Evolutionary conservation across 2,113 vertebrate species (phyloP), one percentile per base, ranked within the genome.

Genomic region (Neodontobutis hainanensis): DNA sequence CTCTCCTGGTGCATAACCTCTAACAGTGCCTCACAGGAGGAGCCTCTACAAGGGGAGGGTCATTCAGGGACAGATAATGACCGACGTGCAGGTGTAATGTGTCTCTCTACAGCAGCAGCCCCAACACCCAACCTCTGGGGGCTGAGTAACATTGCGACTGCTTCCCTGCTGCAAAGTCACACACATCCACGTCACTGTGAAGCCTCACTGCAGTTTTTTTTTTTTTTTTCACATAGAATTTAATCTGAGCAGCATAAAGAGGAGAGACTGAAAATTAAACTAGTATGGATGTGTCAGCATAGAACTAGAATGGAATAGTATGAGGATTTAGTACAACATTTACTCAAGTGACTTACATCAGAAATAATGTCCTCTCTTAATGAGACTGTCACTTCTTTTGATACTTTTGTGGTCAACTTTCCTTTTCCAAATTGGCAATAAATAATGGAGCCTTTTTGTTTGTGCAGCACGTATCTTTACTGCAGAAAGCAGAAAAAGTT

Each of bases 151-250:
- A 74, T 63, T 84, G 76, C 73, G 60, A 76, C 43, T 76, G 57
- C 55, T 56, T 70, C 75, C 76, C 50, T 16, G 50, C 73, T 85
- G 83, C 88, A 89, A 89, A 85, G 86, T 87, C 88, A 88, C 61
- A 55, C 49, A 49, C 52, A 60, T 71, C 85, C 73, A 74, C 73
- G 77, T 59, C 67, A 53, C 51, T 4, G 62, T 73, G 44, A 71
- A 1, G n/a, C 46, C 40, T 49, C 47, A 36, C 55, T 5, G 48
- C 70, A 63, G 43, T n/a, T n/a, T 56, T n/a, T 68, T 48, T 70
- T 36, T 46, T 44, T 7, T 45, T 15, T 67, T 63, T 61, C 72
- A 59, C 43, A 60, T 49, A 61, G 52, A 12, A 55, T 7, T 14
- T 34, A 11, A 34, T 8, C 15, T 4, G 36, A 7, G 32, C 35